A percentile compares a stretch with the other conserved stretches of the same genome.
phyloP scores from a whole-genome alignment of 1,140 invertebrate species.

The Chymomyza costata region DNA sequence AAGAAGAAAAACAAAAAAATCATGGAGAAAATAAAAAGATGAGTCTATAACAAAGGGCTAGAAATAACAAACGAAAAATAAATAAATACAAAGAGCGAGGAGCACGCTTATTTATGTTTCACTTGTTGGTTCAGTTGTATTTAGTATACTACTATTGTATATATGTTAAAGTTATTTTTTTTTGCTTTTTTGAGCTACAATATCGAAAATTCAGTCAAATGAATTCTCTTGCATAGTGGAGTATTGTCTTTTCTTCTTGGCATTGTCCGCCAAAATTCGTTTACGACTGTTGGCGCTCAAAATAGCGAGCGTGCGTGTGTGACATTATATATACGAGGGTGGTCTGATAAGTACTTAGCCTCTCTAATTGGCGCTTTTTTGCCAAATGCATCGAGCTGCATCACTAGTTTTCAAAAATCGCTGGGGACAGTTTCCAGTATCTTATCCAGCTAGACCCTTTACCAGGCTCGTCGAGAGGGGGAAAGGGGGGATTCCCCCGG shows the following conservation, averaged over 20 bases:
- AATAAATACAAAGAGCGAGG: constrained; percentile 49
- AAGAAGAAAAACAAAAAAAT: no score
- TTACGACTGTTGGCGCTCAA: constrained; percentile 63
- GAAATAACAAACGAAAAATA: constrained; percentile 66
- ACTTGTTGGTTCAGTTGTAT: constrained; percentile 11
- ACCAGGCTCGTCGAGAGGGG: no score
- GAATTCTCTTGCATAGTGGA: constrained; percentile 47
- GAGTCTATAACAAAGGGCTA: constrained; percentile 60
- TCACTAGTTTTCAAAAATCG: no score
- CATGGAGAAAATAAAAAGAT: no score
- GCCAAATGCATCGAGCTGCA: no score
- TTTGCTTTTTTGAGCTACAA: constrained; percentile 7
- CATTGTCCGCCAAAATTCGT: constrained; percentile 68
- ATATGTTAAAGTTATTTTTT: constrained; percentile 11
- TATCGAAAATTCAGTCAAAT: constrained; percentile 50
- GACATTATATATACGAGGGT: no score
- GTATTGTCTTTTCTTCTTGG: constrained; percentile 24
- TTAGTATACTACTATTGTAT: constrained; percentile 16
- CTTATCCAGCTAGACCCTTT: no score
- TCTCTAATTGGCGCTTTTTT: no score
- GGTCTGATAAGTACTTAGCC: no score
- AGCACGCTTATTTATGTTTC: constrained; percentile 53
- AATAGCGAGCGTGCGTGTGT: no score
- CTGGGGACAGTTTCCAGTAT: no score
- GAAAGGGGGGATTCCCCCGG: no score